These are phyloP conservation scores for Spilogale gracilis DNA, from an alignment of 2,113 vertebrate species.

Conservation along the genomic window DNA sequence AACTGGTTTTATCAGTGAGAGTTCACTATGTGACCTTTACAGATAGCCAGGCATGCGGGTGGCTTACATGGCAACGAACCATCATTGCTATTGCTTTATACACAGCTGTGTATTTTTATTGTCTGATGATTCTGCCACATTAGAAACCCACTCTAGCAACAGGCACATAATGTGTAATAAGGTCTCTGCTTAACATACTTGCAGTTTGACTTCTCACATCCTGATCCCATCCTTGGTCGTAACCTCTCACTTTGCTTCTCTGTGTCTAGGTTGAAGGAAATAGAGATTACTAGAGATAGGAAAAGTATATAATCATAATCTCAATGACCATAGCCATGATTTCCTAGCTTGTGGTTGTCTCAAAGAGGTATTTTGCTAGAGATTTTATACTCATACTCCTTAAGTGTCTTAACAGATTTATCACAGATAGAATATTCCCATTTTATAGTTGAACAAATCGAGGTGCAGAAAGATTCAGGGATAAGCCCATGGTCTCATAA, in stretches of 20 bases:
- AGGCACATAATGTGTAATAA: not conserved
- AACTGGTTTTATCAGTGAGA: conserved; percentile 46
- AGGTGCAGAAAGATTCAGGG: not conserved
- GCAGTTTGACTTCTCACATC: not conserved
- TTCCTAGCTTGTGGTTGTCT: not conserved
- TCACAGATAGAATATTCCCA: not conserved
- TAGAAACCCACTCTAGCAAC: not conserved
- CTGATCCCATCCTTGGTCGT: not conserved
- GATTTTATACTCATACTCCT: not conserved
- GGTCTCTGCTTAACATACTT: not conserved
- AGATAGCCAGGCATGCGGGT: not conserved
- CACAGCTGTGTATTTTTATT: not conserved
- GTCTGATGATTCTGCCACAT: not conserved
- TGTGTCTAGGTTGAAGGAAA: not conserved
- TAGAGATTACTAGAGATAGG: not conserved
- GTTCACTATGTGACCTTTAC: conserved; percentile 46
- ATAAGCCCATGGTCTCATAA: not conserved
- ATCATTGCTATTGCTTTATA: not conserved
- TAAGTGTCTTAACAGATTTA: not conserved
- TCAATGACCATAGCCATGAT: not conserved
- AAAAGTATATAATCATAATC: not conserved
- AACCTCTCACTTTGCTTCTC: conserved; percentile 18
- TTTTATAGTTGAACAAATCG: not conserved
- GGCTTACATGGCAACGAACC: not conserved
- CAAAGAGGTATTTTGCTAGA: not conserved